Conservation (phyloP, 2,113 vertebrate species). For the Prochilodus magdalenae region DNA sequence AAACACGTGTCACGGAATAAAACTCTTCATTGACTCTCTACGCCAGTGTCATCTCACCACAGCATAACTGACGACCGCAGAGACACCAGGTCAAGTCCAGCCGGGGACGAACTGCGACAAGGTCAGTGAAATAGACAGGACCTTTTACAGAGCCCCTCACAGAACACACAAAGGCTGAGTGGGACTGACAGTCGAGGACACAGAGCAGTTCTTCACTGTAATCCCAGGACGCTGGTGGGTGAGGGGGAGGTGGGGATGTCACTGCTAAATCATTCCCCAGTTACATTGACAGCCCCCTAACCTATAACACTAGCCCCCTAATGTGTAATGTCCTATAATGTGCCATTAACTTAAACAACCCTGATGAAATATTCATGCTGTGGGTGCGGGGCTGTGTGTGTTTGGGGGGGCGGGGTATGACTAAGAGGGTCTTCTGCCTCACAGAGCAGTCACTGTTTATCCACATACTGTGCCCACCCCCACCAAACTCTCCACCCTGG, state of each 20-base stretch:
- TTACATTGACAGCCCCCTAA: constrained; percentile 12
- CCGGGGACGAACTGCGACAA: constrained; percentile 22
- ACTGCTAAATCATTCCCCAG: constrained; percentile 19
- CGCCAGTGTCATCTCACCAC: neutral
- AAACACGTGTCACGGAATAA: too few species aligned
- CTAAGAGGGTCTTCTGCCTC: constrained; percentile 10
- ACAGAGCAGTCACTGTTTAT: constrained; percentile 11
- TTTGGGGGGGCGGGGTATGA: neutral
- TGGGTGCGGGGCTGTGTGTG: constrained; percentile 11
- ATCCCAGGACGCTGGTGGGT: too few species aligned
- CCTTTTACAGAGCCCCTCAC: neutral
- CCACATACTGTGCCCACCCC: neutral
- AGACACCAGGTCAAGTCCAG: constrained; percentile 37
- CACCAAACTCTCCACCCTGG: neutral
- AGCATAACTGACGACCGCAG: constrained; percentile 8
- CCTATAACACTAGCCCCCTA: constrained; percentile 5
- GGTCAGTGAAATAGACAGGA: constrained; percentile 15
- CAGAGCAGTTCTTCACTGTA: constrained; percentile 2
- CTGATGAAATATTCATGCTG: constrained; percentile 47
- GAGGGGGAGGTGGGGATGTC: neutral
- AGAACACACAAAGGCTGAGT: constrained; percentile 8
- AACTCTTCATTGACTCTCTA: too few species aligned
- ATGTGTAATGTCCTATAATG: neutral
- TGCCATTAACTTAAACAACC: constrained; percentile 38
- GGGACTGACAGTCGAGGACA: neutral